Evolutionary conservation across 2,888 invertebrate species (phyloP), one percentile per base, ranked within the genome.

Genomic region (Trimorus sp.): DNA sequence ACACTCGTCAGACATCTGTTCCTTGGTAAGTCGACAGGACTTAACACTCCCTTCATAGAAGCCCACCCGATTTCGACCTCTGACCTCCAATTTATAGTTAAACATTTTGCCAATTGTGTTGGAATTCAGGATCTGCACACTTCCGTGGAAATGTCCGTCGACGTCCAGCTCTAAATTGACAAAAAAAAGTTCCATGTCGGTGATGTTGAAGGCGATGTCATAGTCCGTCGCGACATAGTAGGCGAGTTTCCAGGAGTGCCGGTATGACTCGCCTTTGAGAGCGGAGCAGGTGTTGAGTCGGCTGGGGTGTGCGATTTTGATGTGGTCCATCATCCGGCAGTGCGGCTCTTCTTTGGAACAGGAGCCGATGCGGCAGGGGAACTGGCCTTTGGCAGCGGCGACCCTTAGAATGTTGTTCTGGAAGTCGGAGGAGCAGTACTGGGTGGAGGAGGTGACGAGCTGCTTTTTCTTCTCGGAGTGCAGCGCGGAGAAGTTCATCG

Each of bases 311-410:
- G 89, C 92, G 87, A 92, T 92, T 71, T 93, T 92, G 48, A 94
- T 89, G 85, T 94, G 94, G 83, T 93, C 92, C 65, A 94, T 90
- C 87, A 94, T 89, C 63, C 93, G 91, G 15, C 91, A 92, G 59
- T 92, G 87, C 1, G 93, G 92, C 15, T 93, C 87, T 79, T 92
- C 87, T 54, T 91, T 89, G 2, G 86, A 86, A 80, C 93, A 93
- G 11, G 90, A 90, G 74, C 88, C 92, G 83, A 93, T 92, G 84
- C 92, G 92, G 85, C 94, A 94, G 38, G 93, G 93, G 86, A 93
- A 94, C 36, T 91, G 85, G 3, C 93, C 93, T 84, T 92, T 93
- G 89, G 69, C 92, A 86, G 85, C 91, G 85, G 60, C 83, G 0
- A 77, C 16, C 37, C 48, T 12, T 5, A 42, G 12, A 1, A 36